Evolutionary conservation across 2,113 vertebrate species (phyloP), one percentile per base, ranked within the genome.

Genomic region (Crypturellus undulatus): DNA sequence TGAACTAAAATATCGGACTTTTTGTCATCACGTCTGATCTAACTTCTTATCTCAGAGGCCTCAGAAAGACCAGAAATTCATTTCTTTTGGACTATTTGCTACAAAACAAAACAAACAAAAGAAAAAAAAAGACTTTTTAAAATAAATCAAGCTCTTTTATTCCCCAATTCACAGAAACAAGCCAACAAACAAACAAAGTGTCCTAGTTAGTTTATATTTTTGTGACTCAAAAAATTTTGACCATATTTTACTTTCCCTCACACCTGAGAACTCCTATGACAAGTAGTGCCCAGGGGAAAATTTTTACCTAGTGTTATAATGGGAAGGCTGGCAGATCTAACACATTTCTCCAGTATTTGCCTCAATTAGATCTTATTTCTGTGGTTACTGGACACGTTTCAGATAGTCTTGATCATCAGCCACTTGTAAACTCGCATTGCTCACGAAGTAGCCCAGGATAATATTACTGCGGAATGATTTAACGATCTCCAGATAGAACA

Each of bases 341-440:
- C 79, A 91, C 34, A 84, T 94, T 91, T 60, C 11, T 91, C 45
- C 36, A 75, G 15, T 56, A 21, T 94, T 97, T 97, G 79, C 89
- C 77, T 96, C 94, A 94, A 96, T 97, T 97, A 94, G 88, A 70
- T 89, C 75, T 71, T 51, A 87, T 95, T 97, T 96, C 81, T 97
- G 84, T 96, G 78, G 28, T 63, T 94, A 84, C 86, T 97, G 92
- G 96, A 96, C 15, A 80, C 68, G 85, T 96, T 98, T 97, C 97
- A 97, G 84, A 84, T 89, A 79, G 34, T 79, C 77, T 94, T 96
- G 90, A 95, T 79, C 84, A 96, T 95, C 87, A 94, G 68, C 51
- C 68, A 62, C 26, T 82, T 89, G 70, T 79, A 95, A 97, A 94
- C 58, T 78, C 85, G 86, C 84, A 84, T 84, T 92, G 64, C 64